Base-by-base conservation (phyloP, 1,140 invertebrate species). In the Drosophila erecta region DNA sequence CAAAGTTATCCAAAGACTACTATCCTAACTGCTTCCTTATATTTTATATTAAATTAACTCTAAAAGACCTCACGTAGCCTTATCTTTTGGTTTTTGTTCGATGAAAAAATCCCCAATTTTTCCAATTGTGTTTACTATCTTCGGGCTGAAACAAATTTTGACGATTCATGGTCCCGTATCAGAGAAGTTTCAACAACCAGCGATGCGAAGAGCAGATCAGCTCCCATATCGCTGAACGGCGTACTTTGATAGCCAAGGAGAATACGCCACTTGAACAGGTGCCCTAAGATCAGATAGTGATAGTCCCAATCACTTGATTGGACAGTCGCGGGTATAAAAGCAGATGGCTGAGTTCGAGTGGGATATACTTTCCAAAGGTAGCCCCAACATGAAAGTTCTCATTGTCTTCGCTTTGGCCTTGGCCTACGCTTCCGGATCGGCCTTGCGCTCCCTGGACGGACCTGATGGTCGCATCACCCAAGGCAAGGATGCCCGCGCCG, bases 391-490 rank as follows among this genome's bases (percentile, higher is more conserved):
- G 90, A 91, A 91, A 69, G 78, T 91, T 17, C 66, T 91, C 8
- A 44, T 91, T 50, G 69, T 91, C 17, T 87, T 91, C 2, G 90
- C 90, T 30, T 43, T 91, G 67, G 83, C 90, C 33, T 55, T 91
- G 67, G 79, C 83, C 62, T 80, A 72, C 58, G 79, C 77, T 49
- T 73, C 79, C 7, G 83, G 71, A 56, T 86, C 78, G 15, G 77
- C 65, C 22, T 55, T 90, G 44, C 76, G 76, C 4, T 41, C 74
- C 6, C 7, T 53, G 40, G 75, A 73, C 2, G 76, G 64, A 22
- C 71, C 49, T 5, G 72, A 67, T 20, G 81, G 90, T 43, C 85
- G 92, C 47, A 93, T 93, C 66, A 92, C 92, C 50, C 69, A 91
- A 44, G 92, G 92, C 14, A 37, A 79, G 2, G 72, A 81, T 27